phyloP scores from a whole-genome alignment of 2,797 vertebrate species.

The Epinephelus malabaricus region DNA sequence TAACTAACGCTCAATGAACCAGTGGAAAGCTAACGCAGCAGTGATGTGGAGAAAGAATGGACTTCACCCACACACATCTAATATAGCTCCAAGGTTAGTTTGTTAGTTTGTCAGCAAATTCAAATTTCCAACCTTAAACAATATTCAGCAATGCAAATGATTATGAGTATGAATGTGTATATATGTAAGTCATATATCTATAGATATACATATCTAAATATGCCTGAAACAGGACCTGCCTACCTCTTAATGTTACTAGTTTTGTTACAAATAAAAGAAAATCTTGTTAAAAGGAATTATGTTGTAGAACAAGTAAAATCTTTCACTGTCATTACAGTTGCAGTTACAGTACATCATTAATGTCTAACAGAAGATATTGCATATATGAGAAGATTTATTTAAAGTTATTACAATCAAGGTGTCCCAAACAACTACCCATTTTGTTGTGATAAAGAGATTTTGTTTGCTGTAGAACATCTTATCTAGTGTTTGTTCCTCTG shows the following conservation, averaged over 20 bases:
- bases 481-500: conserved; percentile 31
- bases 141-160: background rate
- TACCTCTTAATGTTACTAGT: background rate
- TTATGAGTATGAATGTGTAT: background rate
- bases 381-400: background rate
- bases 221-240: background rate
- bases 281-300: background rate
- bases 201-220: background rate
- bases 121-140: background rate
- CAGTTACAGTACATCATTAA: background rate
- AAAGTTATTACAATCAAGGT: background rate
- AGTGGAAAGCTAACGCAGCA: background rate
- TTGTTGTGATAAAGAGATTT: background rate
- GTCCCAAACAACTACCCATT: background rate
- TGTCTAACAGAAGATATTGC: background rate
- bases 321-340: background rate
- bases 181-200: background rate
- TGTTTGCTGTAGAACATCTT: conserved; percentile 34
- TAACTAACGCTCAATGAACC: conserved; percentile 1
- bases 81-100: background rate
- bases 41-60: conserved; percentile 1
- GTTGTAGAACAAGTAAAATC: background rate
- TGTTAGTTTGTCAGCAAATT: background rate
- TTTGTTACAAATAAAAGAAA: background rate
- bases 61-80: background rate